Evolutionary conservation across 2,113 vertebrate species (phyloP).

Genomic region (Todiramphus saurophagus): DNA sequence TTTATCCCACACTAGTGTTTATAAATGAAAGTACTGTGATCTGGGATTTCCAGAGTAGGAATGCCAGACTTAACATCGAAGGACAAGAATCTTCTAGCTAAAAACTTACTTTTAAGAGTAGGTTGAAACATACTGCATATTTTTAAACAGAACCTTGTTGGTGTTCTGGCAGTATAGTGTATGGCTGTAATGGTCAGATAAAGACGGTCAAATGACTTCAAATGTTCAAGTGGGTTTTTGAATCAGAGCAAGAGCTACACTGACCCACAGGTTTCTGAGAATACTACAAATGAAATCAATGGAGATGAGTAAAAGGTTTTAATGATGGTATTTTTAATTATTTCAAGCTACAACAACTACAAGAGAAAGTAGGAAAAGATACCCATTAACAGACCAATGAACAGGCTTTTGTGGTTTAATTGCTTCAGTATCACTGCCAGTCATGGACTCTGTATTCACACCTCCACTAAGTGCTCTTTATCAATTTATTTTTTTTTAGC

Average conservation of each 20-base stretch:
- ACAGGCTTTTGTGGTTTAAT: background rate
- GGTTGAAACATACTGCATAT: background rate
- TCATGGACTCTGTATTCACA: too few species aligned
- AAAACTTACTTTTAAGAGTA: background rate
- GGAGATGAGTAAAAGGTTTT: background rate
- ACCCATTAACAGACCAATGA: background rate
- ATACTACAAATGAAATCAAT: background rate
- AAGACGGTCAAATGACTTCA: background rate
- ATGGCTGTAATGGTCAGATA: background rate
- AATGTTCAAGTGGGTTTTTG: background rate
- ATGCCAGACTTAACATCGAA: background rate
- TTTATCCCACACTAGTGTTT: background rate
- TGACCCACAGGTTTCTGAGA: background rate
- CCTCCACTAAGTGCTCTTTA: background rate
- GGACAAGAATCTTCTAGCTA: background rate
- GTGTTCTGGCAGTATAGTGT: background rate
- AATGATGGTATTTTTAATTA: background rate
- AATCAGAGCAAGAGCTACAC: background rate
- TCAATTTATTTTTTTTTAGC: background rate
- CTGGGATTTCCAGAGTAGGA: background rate
- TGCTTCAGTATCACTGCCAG: background rate
- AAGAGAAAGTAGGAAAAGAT: background rate
- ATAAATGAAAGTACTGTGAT: background rate
- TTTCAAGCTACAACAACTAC: background rate
- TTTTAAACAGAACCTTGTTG: background rate